phyloP scores from a whole-genome alignment of 1,140 invertebrate genomes.

The Pseudomyrmex pallidus region DNA sequence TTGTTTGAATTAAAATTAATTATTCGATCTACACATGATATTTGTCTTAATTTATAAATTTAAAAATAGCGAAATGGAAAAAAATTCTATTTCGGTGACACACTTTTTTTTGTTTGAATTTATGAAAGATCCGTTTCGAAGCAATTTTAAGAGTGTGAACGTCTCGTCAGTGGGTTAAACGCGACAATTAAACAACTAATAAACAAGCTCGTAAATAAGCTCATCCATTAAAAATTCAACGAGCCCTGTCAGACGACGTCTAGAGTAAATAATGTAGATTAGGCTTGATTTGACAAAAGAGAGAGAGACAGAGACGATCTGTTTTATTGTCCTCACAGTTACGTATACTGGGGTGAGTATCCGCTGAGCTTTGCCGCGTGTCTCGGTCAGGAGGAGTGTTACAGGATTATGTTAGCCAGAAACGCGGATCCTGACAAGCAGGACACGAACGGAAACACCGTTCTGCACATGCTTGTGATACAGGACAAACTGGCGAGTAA shows the following conservation, averaged over 20 bases:
- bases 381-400: slow-evolving; percentile 98
- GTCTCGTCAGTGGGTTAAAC: no score
- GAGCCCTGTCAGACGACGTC: not conserved
- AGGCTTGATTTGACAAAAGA: not conserved
- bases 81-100: not conserved
- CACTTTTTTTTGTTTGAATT: no score
- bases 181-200: no score
- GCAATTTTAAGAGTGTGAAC: no score
- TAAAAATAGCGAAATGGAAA: not conserved
- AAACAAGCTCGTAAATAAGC: no score
- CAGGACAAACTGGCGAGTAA: slow-evolving; percentile 94
- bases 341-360: slow-evolving; percentile 99
- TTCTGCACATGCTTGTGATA: slow-evolving; percentile 98
- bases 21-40: no score
- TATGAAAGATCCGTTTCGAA: no score
- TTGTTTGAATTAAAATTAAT: no score
- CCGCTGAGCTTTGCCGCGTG: slow-evolving; percentile 98
- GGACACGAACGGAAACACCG: slow-evolving; percentile 99
- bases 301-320: not conserved
- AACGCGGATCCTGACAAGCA: slow-evolving; percentile 97
- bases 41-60: no score
- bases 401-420: slow-evolving; percentile 95
- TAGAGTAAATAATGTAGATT: slow-evolving; percentile 3
- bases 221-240: slow-evolving; percentile 19
- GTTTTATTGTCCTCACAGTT: slow-evolving; percentile 85